Percentiles rank a stretch among this genome's conserved stretches.
Conservation (phyloP, 2,797 vertebrate genomes). For the Buceros bicornis region DNA sequence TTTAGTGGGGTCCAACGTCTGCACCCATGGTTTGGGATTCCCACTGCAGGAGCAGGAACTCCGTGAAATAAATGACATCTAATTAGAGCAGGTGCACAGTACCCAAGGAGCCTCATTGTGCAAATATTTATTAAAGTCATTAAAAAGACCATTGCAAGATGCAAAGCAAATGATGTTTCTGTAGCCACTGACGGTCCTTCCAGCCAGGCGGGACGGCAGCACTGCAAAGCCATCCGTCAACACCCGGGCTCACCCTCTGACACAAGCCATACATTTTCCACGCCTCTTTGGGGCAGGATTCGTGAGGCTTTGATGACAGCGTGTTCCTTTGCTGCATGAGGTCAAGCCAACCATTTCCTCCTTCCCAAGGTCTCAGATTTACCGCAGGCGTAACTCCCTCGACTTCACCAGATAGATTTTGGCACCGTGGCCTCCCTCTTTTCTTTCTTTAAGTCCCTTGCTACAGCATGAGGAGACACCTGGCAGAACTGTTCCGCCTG, state of each 20-base stretch:
- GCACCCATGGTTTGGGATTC: neutral
- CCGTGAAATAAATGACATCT: neutral
- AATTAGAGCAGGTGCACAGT: neutral
- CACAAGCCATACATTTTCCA: neutral
- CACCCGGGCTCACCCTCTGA: accelerated
- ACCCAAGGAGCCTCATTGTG: neutral
- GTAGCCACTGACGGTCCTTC: neutral
- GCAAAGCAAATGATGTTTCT: neutral
- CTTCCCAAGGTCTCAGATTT: neutral
- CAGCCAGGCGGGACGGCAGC: neutral
- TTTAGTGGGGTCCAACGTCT: neutral
- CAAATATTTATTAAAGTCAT: neutral
- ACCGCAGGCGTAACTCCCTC: neutral
- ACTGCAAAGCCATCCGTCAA: neutral
- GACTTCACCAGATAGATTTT: neutral
- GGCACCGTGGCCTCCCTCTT: neutral
- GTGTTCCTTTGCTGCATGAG: neutral
- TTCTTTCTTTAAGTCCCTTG: neutral
- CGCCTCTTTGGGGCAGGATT: neutral
- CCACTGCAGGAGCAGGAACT: neutral
- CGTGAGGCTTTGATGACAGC: neutral
- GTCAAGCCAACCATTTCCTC: neutral
- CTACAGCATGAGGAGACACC: neutral
- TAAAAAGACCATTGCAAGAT: neutral
- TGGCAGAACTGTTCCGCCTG: neutral